Conservation (phyloP, 37 sponge, comb jelly and placozoan genomes). For the Dysidea cf. avara region DNA sequence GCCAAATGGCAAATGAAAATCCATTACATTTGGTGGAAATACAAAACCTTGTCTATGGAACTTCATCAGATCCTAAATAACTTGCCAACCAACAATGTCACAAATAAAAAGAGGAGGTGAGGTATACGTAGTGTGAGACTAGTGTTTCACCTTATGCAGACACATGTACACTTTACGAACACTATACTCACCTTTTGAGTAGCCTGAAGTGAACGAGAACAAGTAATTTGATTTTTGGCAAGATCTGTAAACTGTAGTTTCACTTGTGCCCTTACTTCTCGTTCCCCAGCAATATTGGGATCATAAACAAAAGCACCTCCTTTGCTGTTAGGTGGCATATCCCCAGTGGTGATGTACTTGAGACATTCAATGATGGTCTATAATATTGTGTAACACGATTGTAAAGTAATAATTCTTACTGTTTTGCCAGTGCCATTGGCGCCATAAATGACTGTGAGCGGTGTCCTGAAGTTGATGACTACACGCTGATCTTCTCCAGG, state of each 20-base stretch:
- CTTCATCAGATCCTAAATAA: too few species aligned
- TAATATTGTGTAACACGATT: background rate
- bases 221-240: slow-evolving; percentile 34
- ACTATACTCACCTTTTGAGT: slow-evolving; percentile 92
- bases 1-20: too few species aligned
- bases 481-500: slow-evolving; percentile 51
- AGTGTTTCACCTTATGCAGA: too few species aligned
- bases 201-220: slow-evolving; percentile 73
- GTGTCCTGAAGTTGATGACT: slow-evolving; percentile 74
- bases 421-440: slow-evolving; percentile 99
- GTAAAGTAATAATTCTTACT: slow-evolving; percentile 29
- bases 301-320: slow-evolving; percentile 90
- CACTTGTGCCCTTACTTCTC: slow-evolving; percentile 82
- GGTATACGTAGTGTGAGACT: too few species aligned
- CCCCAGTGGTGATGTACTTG: slow-evolving; percentile 88
- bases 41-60: too few species aligned
- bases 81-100: too few species aligned
- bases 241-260: slow-evolving; percentile 82
- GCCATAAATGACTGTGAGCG: slow-evolving; percentile 93
- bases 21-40: too few species aligned
- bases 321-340: slow-evolving; percentile 84
- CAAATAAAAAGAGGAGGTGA: too few species aligned
- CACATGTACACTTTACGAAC: too few species aligned
- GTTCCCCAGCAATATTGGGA: slow-evolving; percentile 84
- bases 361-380: slow-evolving; percentile 97